Evolutionary conservation across 2,113 vertebrate genomes (phyloP).

Genomic region (Mirounga angustirostris): DNA sequence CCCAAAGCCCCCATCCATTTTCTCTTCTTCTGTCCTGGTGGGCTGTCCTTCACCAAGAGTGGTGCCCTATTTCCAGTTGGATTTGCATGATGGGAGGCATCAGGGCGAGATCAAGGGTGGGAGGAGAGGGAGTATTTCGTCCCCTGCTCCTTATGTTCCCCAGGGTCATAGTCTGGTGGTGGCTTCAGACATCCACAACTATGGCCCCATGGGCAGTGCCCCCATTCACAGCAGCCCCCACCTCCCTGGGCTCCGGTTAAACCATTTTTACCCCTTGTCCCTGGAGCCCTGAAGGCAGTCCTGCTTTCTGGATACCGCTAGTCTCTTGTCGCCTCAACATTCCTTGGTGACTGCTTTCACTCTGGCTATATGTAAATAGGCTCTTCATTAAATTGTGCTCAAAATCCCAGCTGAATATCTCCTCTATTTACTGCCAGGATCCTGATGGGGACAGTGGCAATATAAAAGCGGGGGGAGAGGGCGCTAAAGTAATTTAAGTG

Average conservation of each 20-base stretch:
- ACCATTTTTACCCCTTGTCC: not conserved
- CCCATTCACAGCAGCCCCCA: not conserved
- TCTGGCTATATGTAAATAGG: not conserved
- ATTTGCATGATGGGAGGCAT: not conserved
- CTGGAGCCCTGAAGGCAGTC: not conserved
- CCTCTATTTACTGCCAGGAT: not conserved
- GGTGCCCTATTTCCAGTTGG: not conserved
- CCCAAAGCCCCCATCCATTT: not conserved
- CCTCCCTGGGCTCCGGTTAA: not conserved
- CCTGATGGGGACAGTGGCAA: not conserved
- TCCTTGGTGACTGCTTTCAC: not conserved
- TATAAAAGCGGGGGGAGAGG: not conserved
- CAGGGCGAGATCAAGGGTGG: not conserved
- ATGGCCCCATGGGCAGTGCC: not conserved
- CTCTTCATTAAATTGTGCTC: not conserved
- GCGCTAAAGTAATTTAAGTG: not conserved
- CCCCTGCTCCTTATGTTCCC: not conserved
- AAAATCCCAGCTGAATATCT: not conserved
- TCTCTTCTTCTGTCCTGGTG: not conserved
- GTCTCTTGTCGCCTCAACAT: not conserved
- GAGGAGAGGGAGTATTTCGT: not conserved
- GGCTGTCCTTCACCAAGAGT: not conserved
- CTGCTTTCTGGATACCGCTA: not conserved
- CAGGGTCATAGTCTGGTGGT: not conserved
- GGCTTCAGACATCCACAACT: not conserved